These are phyloP conservation scores for Helostoma temminkii DNA, from an alignment of 2,797 vertebrate species.

Conservation along the genomic window DNA sequence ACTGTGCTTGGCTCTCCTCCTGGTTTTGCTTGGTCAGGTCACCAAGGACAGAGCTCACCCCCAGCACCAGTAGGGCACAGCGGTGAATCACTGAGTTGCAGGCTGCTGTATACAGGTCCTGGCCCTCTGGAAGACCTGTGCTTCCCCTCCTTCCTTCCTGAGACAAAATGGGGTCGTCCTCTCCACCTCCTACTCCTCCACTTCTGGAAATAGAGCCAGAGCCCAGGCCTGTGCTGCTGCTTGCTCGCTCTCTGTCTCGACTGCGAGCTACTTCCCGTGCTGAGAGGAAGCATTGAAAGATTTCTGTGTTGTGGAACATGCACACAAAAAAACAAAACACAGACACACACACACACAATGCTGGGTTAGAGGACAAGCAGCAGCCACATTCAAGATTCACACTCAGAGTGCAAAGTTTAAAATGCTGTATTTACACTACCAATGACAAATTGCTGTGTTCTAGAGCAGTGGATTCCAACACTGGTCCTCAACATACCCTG, in stretches of 20 bases:
- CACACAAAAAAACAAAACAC: conserved; percentile 52
- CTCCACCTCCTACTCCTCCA: conserved; percentile 69
- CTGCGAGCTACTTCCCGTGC: conserved; percentile 95
- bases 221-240: conserved; percentile 79
- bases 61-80: conserved; percentile 93
- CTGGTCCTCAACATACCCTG: too few species aligned
- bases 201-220: conserved; percentile 79
- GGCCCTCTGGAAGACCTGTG: conserved; percentile 89
- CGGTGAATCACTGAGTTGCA: conserved; percentile 98
- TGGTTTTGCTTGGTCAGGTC: conserved; percentile 88
- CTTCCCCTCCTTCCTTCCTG: conserved; percentile 90
- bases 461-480: too few species aligned
- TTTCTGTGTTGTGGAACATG: conserved; percentile 93
- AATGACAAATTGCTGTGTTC: too few species aligned
- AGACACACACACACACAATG: conserved; percentile 62
- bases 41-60: conserved; percentile 91
- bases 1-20: conserved; percentile 85
- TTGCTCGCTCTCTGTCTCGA: conserved; percentile 91
- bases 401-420: background rate
- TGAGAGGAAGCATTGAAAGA: conserved; percentile 99
- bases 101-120: conserved; percentile 95
- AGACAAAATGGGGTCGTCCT: conserved; percentile 86
- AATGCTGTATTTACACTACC: too few species aligned
- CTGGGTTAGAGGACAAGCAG: conserved; percentile 77
- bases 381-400: conserved; percentile 14